Base-by-base conservation (phyloP, 1,140 invertebrate species). In the Drosophila yakuba region DNA sequence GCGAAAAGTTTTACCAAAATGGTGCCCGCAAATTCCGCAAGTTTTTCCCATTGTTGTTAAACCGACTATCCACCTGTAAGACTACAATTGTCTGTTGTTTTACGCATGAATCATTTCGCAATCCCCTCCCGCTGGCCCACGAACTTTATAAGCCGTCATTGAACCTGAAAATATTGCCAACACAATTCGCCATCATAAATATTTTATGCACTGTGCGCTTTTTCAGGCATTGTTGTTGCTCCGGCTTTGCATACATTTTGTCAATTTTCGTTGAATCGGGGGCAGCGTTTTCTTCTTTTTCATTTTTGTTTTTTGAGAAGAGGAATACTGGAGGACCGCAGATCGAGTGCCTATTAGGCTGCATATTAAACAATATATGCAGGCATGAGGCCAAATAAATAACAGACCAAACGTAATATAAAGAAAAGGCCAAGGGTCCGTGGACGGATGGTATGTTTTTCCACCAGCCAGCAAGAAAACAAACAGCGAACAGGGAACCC, bases 131-230 rank as follows among this genome's bases (percentile, higher is more conserved):
- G 6, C 23, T 36, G 17, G 11, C 20, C 23, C 61, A 38, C 47
- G 61, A 68, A 43, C 47, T 66, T 54, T 66, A 66, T 68, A 68
- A 68, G 83, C 66, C 67, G 72, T 74, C 82, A 86, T 79, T 83
- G 55, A 77, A 88, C 84, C 83, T 88, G 76, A 83, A 86, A 88
- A 88, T 88, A 83, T 84, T 83, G 80, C 80, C 80, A 89, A 84
- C 82, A 79, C 83, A 75, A 88, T 88, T 79, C 71, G 72, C 80
- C 78, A 80, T 84, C 84, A 88, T 88, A 88, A 89, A 89, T 89
- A 89, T 84, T 89, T 89, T 80, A 88, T 89, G 80, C 80, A 89
- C 80, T 78, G 43, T 50, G 57, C 61, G 48, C 45, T 43, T 68
- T 44, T 50, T 60, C 48, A 44, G 54, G 55, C 58, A 35, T 58